Conservation (phyloP, 2,888 invertebrate species). For the Tolmerus cingulatus region DNA sequence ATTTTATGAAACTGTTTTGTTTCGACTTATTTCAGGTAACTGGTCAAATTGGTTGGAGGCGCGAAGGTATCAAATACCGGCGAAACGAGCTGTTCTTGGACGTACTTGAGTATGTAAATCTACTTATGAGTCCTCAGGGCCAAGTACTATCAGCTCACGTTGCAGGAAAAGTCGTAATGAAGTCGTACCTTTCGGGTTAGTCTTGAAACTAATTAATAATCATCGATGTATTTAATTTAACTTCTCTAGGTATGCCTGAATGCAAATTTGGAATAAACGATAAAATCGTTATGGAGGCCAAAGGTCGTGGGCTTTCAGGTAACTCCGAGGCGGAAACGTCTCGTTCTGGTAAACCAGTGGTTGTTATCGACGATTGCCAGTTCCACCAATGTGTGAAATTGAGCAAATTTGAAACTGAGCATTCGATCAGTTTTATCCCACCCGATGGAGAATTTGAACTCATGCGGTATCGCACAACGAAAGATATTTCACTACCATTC, state of each 20-base stretch:
- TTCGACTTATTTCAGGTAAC: constrained; percentile 68
- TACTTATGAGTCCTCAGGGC: constrained; percentile 99
- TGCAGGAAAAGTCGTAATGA: constrained; percentile 99
- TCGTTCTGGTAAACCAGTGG: constrained; percentile 94
- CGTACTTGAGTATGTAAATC: constrained; percentile 97
- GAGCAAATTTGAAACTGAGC: constrained; percentile 99
- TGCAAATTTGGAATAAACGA: constrained; percentile 99
- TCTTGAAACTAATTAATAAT: background rate
- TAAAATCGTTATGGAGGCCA: constrained; percentile 98
- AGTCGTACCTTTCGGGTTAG: constrained; percentile 88
- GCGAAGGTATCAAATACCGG: constrained; percentile 99
- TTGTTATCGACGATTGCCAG: constrained; percentile 99
- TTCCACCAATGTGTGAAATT: constrained; percentile 99
- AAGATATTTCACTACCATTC: constrained; percentile 99
- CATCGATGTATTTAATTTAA: background rate
- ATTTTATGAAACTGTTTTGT: background rate
- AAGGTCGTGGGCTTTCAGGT: constrained; percentile 78
- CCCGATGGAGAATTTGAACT: constrained; percentile 99
- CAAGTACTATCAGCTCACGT: constrained; percentile 99
- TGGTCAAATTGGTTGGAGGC: constrained; percentile 98
- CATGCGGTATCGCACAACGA: constrained; percentile 99
- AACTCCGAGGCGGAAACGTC: constrained; percentile 78
- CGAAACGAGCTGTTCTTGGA: constrained; percentile 98
- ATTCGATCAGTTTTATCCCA: constrained; percentile 99
- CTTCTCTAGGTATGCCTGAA: constrained; percentile 90